phyloP scores from a whole-genome alignment of 2,113 vertebrate genomes.

The Phalacrocorax aristotelis region DNA sequence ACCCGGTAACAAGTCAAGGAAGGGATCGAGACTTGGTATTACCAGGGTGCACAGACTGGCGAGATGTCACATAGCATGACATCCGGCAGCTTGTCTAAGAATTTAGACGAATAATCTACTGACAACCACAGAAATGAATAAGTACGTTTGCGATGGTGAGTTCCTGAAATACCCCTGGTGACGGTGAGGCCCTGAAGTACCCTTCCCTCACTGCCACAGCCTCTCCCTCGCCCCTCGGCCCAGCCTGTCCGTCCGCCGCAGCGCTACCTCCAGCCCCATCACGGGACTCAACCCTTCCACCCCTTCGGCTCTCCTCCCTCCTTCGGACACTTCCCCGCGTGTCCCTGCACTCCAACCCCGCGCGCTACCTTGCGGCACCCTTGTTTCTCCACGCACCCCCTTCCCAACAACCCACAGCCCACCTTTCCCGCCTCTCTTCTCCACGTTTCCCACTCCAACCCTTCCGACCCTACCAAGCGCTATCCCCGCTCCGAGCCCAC shows the following conservation, averaged over 20 bases:
- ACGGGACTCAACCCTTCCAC: not conserved
- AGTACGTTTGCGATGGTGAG: not conserved
- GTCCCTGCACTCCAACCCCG: not conserved
- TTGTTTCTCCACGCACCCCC: not conserved
- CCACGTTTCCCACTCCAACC: not conserved
- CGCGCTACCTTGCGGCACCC: not conserved
- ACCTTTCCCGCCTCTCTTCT: not conserved
- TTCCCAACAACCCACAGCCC: not conserved
- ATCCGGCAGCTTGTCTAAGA: not conserved
- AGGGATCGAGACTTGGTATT: not conserved
- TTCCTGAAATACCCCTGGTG: not conserved
- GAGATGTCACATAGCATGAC: not conserved
- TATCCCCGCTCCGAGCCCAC: fast-evolving
- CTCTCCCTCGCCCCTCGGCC: not conserved
- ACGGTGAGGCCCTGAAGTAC: not conserved
- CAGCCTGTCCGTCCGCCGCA: not conserved
- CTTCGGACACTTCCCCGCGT: not conserved
- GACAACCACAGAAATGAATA: not conserved
- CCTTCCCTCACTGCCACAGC: not conserved
- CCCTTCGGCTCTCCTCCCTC: not conserved
- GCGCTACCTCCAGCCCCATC: not conserved
- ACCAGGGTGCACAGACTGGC: not conserved
- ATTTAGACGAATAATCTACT: not conserved
- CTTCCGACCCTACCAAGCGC: not conserved
- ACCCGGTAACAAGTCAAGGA: not conserved